Conservation (phyloP, 2,797 vertebrate species). For the Pantherophis vulpinus region DNA sequence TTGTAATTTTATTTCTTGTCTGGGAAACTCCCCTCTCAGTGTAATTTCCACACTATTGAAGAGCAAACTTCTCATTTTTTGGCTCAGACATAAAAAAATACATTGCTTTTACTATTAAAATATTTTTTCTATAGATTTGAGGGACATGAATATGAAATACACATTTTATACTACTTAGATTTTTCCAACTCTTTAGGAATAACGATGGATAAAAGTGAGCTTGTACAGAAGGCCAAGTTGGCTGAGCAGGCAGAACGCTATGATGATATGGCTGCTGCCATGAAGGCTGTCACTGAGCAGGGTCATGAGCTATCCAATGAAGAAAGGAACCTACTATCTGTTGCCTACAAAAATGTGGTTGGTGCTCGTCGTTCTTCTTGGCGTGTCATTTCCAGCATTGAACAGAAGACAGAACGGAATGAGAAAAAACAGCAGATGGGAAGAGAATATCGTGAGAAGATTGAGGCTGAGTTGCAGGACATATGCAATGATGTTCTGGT, state of each 20-base stretch:
- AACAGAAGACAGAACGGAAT: conserved; percentile 93
- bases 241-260: conserved; percentile 98
- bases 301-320: conserved; percentile 92
- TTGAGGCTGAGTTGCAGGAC: conserved; percentile 91
- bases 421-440: conserved; percentile 99
- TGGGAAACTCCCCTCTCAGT: background rate
- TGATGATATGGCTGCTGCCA: conserved; percentile 94
- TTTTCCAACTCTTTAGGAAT: conserved; percentile 48
- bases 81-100: background rate
- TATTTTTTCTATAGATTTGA: background rate
- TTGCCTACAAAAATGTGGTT: conserved; percentile 99
- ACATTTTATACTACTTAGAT: background rate
- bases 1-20: background rate
- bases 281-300: conserved; percentile 95
- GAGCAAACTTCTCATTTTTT: background rate
- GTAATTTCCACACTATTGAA: background rate
- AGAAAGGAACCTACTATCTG: conserved; percentile 95
- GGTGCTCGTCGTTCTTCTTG: conserved; percentile 97
- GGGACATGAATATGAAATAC: background rate
- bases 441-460: conserved; percentile 91
- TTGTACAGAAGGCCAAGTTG: conserved; percentile 99
- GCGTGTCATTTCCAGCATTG: conserved; percentile 98
- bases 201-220: conserved; percentile 95
- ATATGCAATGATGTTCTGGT: conserved; percentile 99
- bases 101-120: background rate